Percentiles rank a stretch among this genome's conserved stretches.
Evolutionary conservation across 37 sponge, comb jelly and placozoan genomes (phyloP).

Genomic region (Cladorhizidae sp.): DNA sequence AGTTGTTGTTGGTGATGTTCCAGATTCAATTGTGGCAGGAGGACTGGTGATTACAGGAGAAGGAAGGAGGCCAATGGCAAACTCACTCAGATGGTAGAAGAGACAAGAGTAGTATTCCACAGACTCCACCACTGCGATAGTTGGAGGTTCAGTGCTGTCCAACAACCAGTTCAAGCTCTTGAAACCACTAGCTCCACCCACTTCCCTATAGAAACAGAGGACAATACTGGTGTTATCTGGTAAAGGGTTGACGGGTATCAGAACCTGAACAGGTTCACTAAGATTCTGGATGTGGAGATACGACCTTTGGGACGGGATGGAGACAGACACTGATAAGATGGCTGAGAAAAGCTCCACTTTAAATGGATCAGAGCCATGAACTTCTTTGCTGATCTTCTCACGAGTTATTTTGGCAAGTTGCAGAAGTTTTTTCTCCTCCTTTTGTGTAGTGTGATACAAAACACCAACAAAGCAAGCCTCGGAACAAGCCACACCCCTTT

Average conservation of each 20-base stretch:
- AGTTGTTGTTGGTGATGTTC: slow-evolving; percentile 26
- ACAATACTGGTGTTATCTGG: slow-evolving; percentile 5
- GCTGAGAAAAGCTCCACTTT: slow-evolving; percentile 31
- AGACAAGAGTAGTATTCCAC: slow-evolving; percentile 19
- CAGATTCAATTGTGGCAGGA: slow-evolving; percentile 14
- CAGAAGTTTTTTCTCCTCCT: neutral
- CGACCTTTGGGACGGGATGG: slow-evolving; percentile 44
- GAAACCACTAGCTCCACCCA: slow-evolving; percentile 27
- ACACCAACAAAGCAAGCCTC: slow-evolving; percentile 34
- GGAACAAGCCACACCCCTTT: slow-evolving; percentile 14
- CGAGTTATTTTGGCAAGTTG: slow-evolving; percentile 4
- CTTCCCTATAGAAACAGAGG: slow-evolving; percentile 64
- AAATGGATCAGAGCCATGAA: slow-evolving; percentile 33
- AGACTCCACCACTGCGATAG: neutral
- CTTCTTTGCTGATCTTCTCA: slow-evolving; percentile 15
- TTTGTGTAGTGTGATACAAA: neutral
- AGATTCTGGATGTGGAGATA: slow-evolving; percentile 26
- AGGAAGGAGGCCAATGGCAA: slow-evolving; percentile 65
- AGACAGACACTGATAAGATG: slow-evolving; percentile 32
- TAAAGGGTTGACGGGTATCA: slow-evolving; percentile 24
- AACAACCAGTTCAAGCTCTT: slow-evolving; percentile 32
- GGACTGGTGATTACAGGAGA: slow-evolving; percentile 53
- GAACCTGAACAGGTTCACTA: slow-evolving; percentile 15
- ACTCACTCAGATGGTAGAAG: slow-evolving; percentile 68
- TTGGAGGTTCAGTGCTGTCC: slow-evolving; percentile 30